Conservation (phyloP, 2,888 invertebrate species). For the Heliconius erato region DNA sequence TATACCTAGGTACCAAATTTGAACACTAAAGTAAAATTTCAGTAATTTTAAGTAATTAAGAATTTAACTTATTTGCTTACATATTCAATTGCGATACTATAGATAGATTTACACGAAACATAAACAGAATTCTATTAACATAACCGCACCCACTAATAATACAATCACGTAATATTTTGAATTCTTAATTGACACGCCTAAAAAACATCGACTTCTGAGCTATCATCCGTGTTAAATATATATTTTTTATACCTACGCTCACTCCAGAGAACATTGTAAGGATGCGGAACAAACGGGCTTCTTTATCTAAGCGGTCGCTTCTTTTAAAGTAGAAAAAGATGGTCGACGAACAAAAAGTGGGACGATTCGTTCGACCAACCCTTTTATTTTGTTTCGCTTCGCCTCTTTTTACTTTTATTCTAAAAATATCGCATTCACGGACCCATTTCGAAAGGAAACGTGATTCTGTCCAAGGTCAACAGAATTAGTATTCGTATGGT, state of each 20-base stretch:
- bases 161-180: neutral
- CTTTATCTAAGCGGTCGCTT: conserved; percentile 67
- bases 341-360: conserved; percentile 75
- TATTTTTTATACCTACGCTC: conserved; percentile 46
- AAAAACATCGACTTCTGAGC: conserved; percentile 31
- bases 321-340: conserved; percentile 71
- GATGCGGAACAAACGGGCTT: conserved; percentile 60
- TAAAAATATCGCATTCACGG: conserved; percentile 85
- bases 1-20: no score
- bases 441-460: conserved; percentile 86
- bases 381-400: conserved; percentile 78
- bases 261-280: conserved; percentile 51
- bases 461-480: conserved; percentile 83
- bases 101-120: neutral
- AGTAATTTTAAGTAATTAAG: no score
- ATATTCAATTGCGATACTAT: neutral
- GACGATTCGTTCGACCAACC: conserved; percentile 77
- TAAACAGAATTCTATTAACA: conserved; percentile 1
- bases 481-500: conserved; percentile 82
- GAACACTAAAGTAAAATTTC: neutral
- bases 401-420: conserved; percentile 83
- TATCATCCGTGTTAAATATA: conserved; percentile 44
- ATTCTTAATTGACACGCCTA: conserved; percentile 28
- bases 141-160: conserved; percentile 1
- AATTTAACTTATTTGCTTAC: neutral